phyloP scores from a whole-genome alignment of 2,797 vertebrate species.

The Hippoglossus hippoglossus region DNA sequence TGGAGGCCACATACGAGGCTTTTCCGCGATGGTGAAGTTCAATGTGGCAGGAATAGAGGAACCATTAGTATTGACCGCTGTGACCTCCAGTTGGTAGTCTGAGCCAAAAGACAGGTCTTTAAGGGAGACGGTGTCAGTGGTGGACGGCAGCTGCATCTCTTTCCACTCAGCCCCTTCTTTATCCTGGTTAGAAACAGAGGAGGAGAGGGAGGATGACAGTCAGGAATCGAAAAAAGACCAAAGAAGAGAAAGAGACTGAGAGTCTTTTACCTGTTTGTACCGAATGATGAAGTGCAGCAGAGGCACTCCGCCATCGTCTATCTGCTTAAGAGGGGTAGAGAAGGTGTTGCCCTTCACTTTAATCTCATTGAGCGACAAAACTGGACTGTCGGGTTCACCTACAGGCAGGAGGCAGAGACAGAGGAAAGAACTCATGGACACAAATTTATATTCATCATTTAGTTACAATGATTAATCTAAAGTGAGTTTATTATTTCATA shows the following conservation, averaged over 20 bases:
- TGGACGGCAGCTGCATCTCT: slow-evolving; percentile 30
- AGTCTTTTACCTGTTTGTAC: slow-evolving; percentile 60
- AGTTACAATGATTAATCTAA: no score
- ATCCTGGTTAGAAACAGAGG: slow-evolving; percentile 45
- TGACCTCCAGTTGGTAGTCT: slow-evolving; percentile 68
- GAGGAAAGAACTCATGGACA: background rate
- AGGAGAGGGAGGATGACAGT: background rate
- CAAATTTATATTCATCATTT: background rate
- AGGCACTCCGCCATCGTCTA: slow-evolving; percentile 54
- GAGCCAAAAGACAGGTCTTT: slow-evolving; percentile 62
- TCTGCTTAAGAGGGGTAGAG: slow-evolving; percentile 56
- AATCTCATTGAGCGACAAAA: slow-evolving; percentile 36
- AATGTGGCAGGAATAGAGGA: slow-evolving; percentile 63
- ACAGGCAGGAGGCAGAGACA: background rate
- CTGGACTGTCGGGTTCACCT: slow-evolving; percentile 78
- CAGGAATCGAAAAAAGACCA: background rate
- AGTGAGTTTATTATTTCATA: background rate
- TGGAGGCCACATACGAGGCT: slow-evolving; percentile 50
- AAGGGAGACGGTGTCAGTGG: slow-evolving; percentile 46
- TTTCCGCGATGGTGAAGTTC: slow-evolving; percentile 66
- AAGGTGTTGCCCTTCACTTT: slow-evolving; percentile 64
- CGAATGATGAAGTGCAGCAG: slow-evolving; percentile 55
- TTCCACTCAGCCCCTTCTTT: slow-evolving; percentile 63
- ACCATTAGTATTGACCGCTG: slow-evolving; percentile 71
- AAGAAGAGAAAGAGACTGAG: background rate